Evolutionary conservation across 2,888 invertebrate species (phyloP).

Genomic region (Eubasilissa splendida): DNA sequence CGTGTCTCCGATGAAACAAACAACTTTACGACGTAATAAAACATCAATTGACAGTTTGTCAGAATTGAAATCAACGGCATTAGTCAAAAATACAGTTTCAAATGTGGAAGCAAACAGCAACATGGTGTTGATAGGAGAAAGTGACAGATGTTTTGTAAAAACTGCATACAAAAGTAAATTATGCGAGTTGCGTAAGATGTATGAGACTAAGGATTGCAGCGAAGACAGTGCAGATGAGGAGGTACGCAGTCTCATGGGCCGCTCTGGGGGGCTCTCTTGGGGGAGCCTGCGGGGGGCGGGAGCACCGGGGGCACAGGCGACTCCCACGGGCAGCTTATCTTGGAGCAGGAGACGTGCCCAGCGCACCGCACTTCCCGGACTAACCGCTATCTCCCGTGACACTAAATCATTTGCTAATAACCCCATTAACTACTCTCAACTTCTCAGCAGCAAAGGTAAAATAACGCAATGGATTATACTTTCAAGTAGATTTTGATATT

Average conservation of each 20-base stretch:
- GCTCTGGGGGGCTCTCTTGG: conserved; percentile 31
- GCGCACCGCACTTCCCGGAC: conserved; percentile 19
- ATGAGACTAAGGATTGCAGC: conserved; percentile 64
- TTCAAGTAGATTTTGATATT: conserved; percentile 1
- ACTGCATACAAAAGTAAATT: conserved; percentile 60
- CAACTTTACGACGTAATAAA: conserved; percentile 43
- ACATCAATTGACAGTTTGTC: conserved; percentile 61
- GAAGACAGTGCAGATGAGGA: conserved; percentile 74
- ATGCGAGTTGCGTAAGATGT: conserved; percentile 65
- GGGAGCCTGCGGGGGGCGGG: conserved; percentile 15
- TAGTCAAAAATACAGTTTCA: conserved; percentile 65
- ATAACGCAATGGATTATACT: background rate
- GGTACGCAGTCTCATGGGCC: conserved; percentile 73
- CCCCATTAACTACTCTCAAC: conserved; percentile 39
- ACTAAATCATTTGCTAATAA: conserved; percentile 38
- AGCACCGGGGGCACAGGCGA: background rate
- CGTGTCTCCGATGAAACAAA: conserved; percentile 63
- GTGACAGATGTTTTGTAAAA: conserved; percentile 39
- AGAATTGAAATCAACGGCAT: conserved; percentile 67
- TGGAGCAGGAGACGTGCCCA: conserved; percentile 44
- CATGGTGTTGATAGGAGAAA: conserved; percentile 50
- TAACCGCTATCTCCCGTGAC: conserved; percentile 34
- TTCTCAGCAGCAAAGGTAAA: conserved; percentile 39
- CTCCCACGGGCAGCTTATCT: conserved; percentile 26
- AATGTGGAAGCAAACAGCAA: conserved; percentile 49